A percentile compares a stretch with the other conserved stretches of the same genome.
Conservation (phyloP, 2,888 invertebrate species). For the Sthenelais limicola region DNA sequence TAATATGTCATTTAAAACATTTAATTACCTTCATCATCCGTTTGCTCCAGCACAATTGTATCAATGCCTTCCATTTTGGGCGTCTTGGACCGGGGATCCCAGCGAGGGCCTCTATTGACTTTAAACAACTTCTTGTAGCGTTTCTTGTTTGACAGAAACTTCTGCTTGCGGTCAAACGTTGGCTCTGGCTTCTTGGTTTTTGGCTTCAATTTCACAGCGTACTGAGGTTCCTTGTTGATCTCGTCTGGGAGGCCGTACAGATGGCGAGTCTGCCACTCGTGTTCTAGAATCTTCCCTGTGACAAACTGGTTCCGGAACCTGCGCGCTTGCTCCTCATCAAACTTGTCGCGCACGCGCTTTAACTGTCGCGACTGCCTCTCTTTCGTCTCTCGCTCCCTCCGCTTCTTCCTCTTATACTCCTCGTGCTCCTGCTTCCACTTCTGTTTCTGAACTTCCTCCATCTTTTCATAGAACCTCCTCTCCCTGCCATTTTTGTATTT, state of each 20-base stretch:
- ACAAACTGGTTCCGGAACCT: constrained; percentile 37
- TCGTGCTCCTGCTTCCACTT: constrained; percentile 10
- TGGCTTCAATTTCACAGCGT: not conserved
- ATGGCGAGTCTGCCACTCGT: constrained; percentile 32
- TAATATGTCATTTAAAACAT: not conserved
- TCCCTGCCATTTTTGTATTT: constrained; percentile 8
- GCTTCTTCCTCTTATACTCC: not conserved
- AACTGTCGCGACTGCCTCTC: constrained; percentile 23
- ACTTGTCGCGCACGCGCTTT: constrained; percentile 23
- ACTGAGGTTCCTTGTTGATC: not conserved
- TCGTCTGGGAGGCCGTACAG: constrained; percentile 34
- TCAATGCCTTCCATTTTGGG: constrained; percentile 64
- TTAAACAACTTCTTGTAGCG: constrained; percentile 54
- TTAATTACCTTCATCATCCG: constrained; percentile 55
- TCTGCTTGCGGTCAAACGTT: constrained; percentile 2
- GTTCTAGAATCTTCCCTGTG: constrained; percentile 35
- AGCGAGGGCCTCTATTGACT: constrained; percentile 55
- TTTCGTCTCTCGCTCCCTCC: not conserved
- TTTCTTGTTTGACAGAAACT: not conserved
- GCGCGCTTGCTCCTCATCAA: constrained; percentile 28
- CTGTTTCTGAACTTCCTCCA: constrained; percentile 21
- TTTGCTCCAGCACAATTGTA: constrained; percentile 55
- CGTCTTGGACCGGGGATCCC: constrained; percentile 52
- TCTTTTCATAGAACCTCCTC: not conserved
- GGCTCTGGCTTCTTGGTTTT: not conserved